Conservation (phyloP, 1,140 invertebrate species). For the Physella acuta region DNA sequence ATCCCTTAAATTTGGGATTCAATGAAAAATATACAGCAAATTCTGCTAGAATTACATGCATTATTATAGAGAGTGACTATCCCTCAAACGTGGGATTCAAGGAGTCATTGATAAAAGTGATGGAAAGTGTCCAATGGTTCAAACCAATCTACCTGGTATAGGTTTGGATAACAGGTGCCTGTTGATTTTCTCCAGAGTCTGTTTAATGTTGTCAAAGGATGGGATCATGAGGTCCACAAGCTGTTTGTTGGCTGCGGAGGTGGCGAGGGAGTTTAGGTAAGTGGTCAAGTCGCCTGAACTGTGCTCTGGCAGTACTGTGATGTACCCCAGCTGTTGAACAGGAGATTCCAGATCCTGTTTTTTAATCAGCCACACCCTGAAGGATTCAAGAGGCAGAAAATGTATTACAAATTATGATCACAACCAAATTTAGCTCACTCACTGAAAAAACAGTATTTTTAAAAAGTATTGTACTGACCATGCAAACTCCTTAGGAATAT, state of each 20-base stretch:
- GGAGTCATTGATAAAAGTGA: no score
- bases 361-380: conserved; percentile 38
- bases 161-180: conserved; percentile 37
- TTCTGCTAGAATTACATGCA: no score
- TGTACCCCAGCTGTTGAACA: conserved; percentile 36
- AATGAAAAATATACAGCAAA: no score
- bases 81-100: no score
- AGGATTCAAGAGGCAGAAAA: background rate
- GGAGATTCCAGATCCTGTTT: conserved; percentile 19
- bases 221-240: conserved; percentile 12
- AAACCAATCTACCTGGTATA: conserved; percentile 32
- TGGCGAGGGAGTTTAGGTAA: conserved; percentile 14
- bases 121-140: no score
- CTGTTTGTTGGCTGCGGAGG: conserved; percentile 3
- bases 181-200: conserved; percentile 33
- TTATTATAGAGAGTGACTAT: no score
- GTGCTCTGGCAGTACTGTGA: conserved; percentile 36
- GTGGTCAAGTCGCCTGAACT: background rate
- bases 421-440: background rate
- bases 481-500: no score
- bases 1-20: no score
- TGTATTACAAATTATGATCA: background rate
- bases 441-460: background rate
- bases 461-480: background rate
- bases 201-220: conserved; percentile 28